phyloP scores from a whole-genome alignment of 2,113 vertebrate genomes.

The Axis porcinus region DNA sequence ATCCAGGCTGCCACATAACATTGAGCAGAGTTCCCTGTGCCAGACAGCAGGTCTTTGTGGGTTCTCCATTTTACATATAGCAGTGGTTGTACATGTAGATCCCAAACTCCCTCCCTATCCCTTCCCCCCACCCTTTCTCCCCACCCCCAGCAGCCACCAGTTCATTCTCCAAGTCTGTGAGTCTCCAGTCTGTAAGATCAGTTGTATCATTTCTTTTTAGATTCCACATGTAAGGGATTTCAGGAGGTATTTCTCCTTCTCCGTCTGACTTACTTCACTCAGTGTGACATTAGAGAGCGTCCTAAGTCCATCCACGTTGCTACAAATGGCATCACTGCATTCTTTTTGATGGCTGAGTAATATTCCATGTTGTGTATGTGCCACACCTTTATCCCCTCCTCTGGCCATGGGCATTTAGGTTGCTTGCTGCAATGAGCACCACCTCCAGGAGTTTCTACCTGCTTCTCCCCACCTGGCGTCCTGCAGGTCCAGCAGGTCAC shows the following conservation, averaged over 20 bases:
- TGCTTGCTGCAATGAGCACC: background rate
- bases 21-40: background rate
- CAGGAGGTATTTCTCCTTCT: background rate
- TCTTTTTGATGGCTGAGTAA: background rate
- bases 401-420: background rate
- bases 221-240: background rate
- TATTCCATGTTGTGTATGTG: background rate
- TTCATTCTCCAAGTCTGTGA: background rate
- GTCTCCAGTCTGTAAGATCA: background rate
- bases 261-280: background rate
- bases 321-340: background rate
- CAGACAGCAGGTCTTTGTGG: background rate
- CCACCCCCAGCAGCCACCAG: background rate
- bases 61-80: background rate
- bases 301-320: background rate
- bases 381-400: background rate
- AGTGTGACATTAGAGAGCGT: background rate
- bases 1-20: background rate
- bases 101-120: background rate
- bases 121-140: background rate
- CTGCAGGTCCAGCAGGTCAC: background rate
- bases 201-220: background rate
- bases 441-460: background rate
- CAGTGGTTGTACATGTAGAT: background rate
- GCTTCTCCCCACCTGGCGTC: background rate